Percentiles rank a stretch among this genome's conserved stretches.
These are phyloP conservation scores for Gymnobelideus leadbeateri DNA, from an alignment of 2,113 vertebrate genomes.

Conservation along the genomic window DNA sequence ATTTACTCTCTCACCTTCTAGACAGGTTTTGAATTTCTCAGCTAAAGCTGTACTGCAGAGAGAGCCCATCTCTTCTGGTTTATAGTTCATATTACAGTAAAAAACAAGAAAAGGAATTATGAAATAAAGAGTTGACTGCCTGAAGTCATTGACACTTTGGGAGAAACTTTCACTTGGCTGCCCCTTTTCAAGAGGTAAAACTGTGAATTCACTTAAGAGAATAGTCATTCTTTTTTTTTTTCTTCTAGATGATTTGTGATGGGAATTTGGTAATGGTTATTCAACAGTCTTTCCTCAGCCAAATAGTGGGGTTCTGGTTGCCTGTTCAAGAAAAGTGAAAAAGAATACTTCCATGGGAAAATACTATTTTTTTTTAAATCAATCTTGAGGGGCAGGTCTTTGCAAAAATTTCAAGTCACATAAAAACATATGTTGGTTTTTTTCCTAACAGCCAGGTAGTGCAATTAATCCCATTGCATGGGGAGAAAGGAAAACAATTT, in stretches of 20 bases:
- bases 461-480: background rate
- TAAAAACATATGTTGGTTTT: background rate
- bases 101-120: slow-evolving; percentile 46
- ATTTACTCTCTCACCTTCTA: background rate
- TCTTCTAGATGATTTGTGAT: background rate
- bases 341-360: slow-evolving; percentile 26
- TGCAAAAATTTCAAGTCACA: background rate
- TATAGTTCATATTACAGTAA: background rate
- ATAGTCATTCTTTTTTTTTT: background rate
- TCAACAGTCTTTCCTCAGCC: background rate
- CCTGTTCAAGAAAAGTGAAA: slow-evolving; percentile 23
- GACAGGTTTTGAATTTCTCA: background rate
- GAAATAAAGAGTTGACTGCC: slow-evolving; percentile 25
- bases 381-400: background rate
- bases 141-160: slow-evolving; percentile 13
- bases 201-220: slow-evolving; percentile 47
- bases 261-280: slow-evolving; percentile 27
- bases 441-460: background rate
- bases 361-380: background rate
- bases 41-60: background rate
- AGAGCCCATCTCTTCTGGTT: slow-evolving; percentile 13
- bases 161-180: background rate
- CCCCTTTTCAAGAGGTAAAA: slow-evolving; percentile 1
- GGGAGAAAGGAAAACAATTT: background rate
- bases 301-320: background rate